phyloP scores from a whole-genome alignment of 1,140 invertebrate species.

The Drosophila parvula region DNA sequence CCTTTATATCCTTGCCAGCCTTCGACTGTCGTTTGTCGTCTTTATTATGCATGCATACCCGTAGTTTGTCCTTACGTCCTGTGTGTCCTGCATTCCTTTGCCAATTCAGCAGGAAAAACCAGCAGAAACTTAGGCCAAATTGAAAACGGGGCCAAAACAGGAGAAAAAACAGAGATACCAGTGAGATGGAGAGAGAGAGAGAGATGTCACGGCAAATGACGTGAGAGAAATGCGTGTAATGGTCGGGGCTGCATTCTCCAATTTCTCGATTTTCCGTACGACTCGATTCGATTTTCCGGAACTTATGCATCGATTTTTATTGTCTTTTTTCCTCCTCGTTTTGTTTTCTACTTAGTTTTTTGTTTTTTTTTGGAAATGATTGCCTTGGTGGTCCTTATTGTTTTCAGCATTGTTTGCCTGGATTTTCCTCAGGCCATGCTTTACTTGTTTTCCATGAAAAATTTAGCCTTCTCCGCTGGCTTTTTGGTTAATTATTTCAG shows the following conservation, averaged over 20 bases:
- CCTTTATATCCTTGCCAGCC: slow-evolving; percentile 1
- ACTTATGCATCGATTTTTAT: slow-evolving; percentile 16
- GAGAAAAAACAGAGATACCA: neutral
- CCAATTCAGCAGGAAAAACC: slow-evolving; percentile 10
- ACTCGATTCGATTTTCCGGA: slow-evolving; percentile 27
- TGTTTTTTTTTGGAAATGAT: slow-evolving; percentile 15
- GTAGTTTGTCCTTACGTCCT: slow-evolving; percentile 8
- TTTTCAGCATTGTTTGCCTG: slow-evolving; percentile 30
- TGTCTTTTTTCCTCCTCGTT: too few species aligned
- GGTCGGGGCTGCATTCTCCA: slow-evolving; percentile 16
- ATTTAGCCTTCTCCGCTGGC: slow-evolving; percentile 31
- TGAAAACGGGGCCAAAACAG: slow-evolving; percentile 46
- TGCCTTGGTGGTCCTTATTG: slow-evolving; percentile 20
- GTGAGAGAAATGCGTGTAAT: slow-evolving; percentile 62
- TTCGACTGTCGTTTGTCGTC: slow-evolving; percentile 44
- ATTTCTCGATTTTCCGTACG: slow-evolving; percentile 4
- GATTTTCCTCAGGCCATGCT: neutral
- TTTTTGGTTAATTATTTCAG: slow-evolving; percentile 56
- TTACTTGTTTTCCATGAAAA: slow-evolving; percentile 22
- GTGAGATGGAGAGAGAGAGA: neutral
- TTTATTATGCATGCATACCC: slow-evolving; percentile 76
- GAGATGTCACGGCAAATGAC: slow-evolving; percentile 65
- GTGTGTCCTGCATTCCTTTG: slow-evolving; percentile 5
- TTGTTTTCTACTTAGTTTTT: slow-evolving; percentile 1
- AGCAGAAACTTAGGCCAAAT: slow-evolving; percentile 48